These are phyloP conservation scores for Athetis lepigone DNA, from an alignment of 2,888 invertebrate genomes.

Conservation along the genomic window DNA sequence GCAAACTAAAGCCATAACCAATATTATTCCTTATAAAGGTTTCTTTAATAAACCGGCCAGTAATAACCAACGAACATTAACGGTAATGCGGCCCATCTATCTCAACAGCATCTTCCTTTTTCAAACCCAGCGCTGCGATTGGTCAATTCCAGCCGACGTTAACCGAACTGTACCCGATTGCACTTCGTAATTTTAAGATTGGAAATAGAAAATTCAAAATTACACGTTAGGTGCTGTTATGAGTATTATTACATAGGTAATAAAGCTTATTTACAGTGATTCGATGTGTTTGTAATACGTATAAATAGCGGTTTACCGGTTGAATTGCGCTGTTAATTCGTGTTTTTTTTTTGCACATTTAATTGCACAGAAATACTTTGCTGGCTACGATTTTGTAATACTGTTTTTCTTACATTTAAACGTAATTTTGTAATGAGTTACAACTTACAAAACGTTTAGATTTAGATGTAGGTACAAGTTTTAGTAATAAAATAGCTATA, in stretches of 20 bases:
- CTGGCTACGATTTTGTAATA: slow-evolving; percentile 31
- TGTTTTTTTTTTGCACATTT: slow-evolving; percentile 24
- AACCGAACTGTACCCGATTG: slow-evolving; percentile 61
- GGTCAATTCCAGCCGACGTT: slow-evolving; percentile 50
- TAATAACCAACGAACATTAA: slow-evolving; percentile 63
- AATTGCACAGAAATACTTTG: slow-evolving; percentile 27
- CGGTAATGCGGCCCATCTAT: slow-evolving; percentile 70
- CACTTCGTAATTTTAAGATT: slow-evolving; percentile 75
- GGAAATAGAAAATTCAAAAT: slow-evolving; percentile 78
- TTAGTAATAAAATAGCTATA: too few relatives aligned
- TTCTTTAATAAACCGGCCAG: slow-evolving; percentile 51
- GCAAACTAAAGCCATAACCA: slow-evolving; percentile 32
- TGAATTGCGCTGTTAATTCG: slow-evolving; percentile 51
- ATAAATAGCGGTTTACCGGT: slow-evolving; percentile 58
- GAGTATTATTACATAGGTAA: slow-evolving; percentile 69
- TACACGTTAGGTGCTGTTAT: slow-evolving; percentile 68
- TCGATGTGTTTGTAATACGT: slow-evolving; percentile 58
- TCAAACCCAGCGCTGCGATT: slow-evolving; percentile 69
- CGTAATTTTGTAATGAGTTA: slow-evolving; percentile 12
- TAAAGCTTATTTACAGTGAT: slow-evolving; percentile 65
- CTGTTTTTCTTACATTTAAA: slow-evolving; percentile 22
- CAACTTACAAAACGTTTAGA: background rate
- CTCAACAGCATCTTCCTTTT: slow-evolving; percentile 74
- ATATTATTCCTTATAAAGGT: slow-evolving; percentile 46
- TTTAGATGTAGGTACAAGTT: too few relatives aligned